Evolutionary conservation across 35 echinoderm and acorn worm genomes (phyloP), one percentile per base, ranked within the genome.

Genomic region (Chiridota heheva): DNA sequence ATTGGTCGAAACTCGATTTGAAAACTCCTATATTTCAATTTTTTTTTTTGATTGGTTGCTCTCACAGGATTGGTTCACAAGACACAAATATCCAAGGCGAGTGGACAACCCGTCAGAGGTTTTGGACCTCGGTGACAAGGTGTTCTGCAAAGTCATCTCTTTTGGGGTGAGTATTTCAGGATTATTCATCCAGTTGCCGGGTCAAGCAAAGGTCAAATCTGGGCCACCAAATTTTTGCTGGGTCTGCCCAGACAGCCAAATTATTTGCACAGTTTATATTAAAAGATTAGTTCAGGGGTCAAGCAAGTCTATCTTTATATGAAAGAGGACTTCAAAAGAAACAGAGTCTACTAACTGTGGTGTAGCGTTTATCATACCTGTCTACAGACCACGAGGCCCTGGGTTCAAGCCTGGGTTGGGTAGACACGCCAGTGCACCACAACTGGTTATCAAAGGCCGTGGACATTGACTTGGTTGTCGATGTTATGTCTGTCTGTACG

Each of bases 81-180:
- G 39, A 90, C 64, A 36, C 92, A 96, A 63, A 96, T 96, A 27
- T 96, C 92, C 16, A 36, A 42, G 12, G 69, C 61, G 18, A 80
- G 81, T 96, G 20, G 82, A 87, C 25, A 88, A 96, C 63, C 88
- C 80, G 7, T 30, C 67, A 16, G 92, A 96, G 42, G 83, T 96
- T 7, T 73, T 96, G 47, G 81, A 78, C 15, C 63, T 96, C 5
- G 83, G 87, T n/a, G 92, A 96, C 58, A 76, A 69, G 7, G 88
- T 96, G 29, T 96, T 42, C 42, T 96, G 87, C 45, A 96, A 96
- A 82, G 92, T 96, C 35, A 96, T 96, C 26, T 96, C 92, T 51
- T 78, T 90, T 76, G 92, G 92, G 75, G 92, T 96, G 63, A 83
- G 87, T 69, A 12, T 15, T 36, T 63, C 28, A 1, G 38, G 26